Evolutionary conservation across 2,113 vertebrate species (phyloP), one percentile per base, ranked within the genome.

Genomic region (Cyphomyrus plagiostoma): DNA sequence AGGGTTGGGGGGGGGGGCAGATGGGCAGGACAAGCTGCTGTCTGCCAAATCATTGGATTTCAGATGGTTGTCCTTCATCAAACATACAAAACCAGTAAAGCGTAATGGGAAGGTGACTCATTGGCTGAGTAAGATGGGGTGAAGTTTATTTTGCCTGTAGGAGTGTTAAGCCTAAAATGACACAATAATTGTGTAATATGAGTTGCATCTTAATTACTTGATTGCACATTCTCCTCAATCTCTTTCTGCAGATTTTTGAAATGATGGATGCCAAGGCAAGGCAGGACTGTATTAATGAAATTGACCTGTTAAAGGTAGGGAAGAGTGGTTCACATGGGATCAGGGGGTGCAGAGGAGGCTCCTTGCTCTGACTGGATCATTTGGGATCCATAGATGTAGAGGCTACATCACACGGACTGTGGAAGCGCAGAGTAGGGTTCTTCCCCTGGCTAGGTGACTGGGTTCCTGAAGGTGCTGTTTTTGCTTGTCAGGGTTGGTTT

Each of bases 251-350:
- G 98, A 97, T 99, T 92, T 99, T 98, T 92, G 98, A 98, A 94
- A 98, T 98, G 98, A 97, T 98, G 98, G 98, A 99, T 30, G 97
- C 97, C 88, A 98, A 98, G 92, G 97, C 98, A 10, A 95, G 97
- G 88, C 97, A 98, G 92, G 98, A 99, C 92, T 99, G 98, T 89
- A 95, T 99, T 93, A 98, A 98, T 92, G 98, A 99, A 94, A 98
- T 99, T 6, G 98, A 98, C 92, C 96, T 99, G 66, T 91, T 99
- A 66, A 99, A 98, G 97, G 98, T 98, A 94, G 95, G 94, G 21
- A 10, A 23, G 35, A 39, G 49, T 88, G 39, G 17, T 17, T 7
- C 66, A 17, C 13, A 21, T 21, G 35, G 13, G 53, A 3, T 35
- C 4, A 35, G 26, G 50, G 46, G 39, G 45, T 84, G 42, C 21